These are phyloP conservation scores for Cheilosia variabilis DNA, from an alignment of 2,888 invertebrate genomes.

Conservation along the genomic window DNA sequence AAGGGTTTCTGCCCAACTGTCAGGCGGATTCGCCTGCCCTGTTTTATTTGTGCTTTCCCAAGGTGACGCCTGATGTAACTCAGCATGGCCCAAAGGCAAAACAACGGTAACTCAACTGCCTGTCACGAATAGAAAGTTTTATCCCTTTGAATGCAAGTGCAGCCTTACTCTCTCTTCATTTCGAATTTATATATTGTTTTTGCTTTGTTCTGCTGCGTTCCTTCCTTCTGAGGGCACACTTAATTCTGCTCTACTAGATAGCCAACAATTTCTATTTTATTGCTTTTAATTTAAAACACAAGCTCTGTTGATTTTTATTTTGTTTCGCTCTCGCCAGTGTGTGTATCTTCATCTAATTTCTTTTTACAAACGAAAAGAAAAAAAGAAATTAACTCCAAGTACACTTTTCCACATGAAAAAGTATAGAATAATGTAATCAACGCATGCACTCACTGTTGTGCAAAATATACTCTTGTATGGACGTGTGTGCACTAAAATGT, in stretches of 20 bases:
- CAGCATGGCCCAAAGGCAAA: conserved; percentile 1
- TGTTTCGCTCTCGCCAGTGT: conserved; percentile 26
- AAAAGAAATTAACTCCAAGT: conserved; percentile 51
- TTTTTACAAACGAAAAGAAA: conserved; percentile 14
- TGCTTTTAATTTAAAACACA: conserved; percentile 74
- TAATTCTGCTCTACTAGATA: conserved; percentile 67
- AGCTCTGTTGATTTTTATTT: conserved; percentile 58
- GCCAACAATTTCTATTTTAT: conserved; percentile 74
- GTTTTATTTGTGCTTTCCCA: not conserved
- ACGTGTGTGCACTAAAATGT: not conserved
- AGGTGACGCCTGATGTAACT: conserved; percentile 20
- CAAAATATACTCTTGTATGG: no score
- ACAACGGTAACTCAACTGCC: conserved; percentile 33
- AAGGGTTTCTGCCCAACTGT: conserved; percentile 1
- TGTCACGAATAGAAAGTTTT: conserved; percentile 28
- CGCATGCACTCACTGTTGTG: conserved; percentile 39
- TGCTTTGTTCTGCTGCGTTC: conserved; percentile 33
- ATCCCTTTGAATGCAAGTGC: conserved; percentile 56
- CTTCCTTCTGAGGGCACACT: conserved; percentile 51
- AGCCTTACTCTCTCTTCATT: conserved; percentile 31
- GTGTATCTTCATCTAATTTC: conserved; percentile 43
- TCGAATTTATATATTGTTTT: not conserved
- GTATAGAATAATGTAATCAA: conserved; percentile 73
- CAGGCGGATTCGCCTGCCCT: not conserved
- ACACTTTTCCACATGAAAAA: conserved; percentile 73